Evolutionary conservation across 2,113 vertebrate species (phyloP).

Genomic region (Cololabis saira): DNA sequence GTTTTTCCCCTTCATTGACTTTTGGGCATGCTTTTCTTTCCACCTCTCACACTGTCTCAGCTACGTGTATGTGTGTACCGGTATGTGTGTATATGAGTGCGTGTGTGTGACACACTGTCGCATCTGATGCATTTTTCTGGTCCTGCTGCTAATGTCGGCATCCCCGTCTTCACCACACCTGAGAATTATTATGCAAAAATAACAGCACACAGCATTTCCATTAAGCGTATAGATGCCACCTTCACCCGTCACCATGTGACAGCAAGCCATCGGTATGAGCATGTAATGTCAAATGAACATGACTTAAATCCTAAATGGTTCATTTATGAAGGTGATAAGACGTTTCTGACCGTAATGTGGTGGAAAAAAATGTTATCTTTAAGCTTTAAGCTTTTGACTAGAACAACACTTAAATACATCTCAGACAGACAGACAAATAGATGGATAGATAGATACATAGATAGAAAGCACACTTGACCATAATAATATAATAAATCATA

Average conservation of each 20-base stretch:
- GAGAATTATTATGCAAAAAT: constrained; percentile 56
- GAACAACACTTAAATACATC: no score
- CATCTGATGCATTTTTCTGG: constrained; percentile 70
- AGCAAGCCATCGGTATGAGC: constrained; percentile 8
- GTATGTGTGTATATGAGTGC: not conserved
- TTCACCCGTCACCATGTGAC: constrained; percentile 12
- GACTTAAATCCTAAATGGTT: not conserved
- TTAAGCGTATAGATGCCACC: constrained; percentile 46
- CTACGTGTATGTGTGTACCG: constrained; percentile 17
- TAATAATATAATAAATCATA: no score
- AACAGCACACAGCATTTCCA: constrained; percentile 65
- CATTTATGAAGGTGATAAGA: constrained; percentile 32
- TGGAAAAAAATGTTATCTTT: no score
- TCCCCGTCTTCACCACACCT: constrained; percentile 39
- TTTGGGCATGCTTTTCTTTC: constrained; percentile 37
- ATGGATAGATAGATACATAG: no score
- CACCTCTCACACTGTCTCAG: constrained; percentile 2
- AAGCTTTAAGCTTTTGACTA: no score
- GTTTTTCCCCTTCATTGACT: constrained; percentile 71
- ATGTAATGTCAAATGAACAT: constrained; percentile 31
- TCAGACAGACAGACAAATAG: no score
- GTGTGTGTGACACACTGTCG: constrained; percentile 17
- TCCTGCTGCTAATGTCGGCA: constrained; percentile 42
- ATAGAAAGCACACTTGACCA: no score
- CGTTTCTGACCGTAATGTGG: constrained; percentile 18